Conservation (phyloP, 2,888 invertebrate species). For the Folsomia manolachei region DNA sequence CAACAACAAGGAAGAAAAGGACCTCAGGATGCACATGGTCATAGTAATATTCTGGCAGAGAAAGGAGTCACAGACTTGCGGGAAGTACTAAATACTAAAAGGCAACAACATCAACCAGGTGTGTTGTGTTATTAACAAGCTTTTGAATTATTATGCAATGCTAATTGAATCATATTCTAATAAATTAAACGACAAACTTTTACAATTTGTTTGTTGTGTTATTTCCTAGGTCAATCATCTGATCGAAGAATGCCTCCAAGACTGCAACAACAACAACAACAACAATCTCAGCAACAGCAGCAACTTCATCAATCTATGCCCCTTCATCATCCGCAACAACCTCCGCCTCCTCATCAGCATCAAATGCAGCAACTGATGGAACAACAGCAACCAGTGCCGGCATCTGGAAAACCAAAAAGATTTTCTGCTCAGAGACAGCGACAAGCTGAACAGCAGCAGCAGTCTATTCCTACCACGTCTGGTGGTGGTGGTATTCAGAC, state of each 20-base stretch:
- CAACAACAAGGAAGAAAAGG: neutral
- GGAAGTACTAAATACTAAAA: conserved; percentile 26
- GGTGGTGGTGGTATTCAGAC: conserved; percentile 26
- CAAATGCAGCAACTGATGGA: conserved; percentile 4
- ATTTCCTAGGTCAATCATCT: conserved; percentile 6
- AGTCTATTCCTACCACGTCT: conserved; percentile 12
- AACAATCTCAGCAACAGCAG: conserved; percentile 37
- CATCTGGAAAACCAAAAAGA: conserved; percentile 61
- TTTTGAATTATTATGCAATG: no score
- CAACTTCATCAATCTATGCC: conserved; percentile 47
- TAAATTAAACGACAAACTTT: neutral
- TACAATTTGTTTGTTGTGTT: neutral
- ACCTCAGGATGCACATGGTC: neutral
- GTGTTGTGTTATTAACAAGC: neutral
- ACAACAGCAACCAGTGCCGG: conserved; percentile 46
- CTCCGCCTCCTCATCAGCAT: conserved; percentile 18
- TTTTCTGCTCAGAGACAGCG: conserved; percentile 68
- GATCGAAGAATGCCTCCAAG: conserved; percentile 45
- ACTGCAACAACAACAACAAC: conserved; percentile 31
- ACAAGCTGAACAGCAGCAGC: conserved; percentile 48
- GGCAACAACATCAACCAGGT: conserved; percentile 6
- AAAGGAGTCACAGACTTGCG: conserved; percentile 25
- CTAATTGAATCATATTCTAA: neutral
- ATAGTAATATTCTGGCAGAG: conserved; percentile 9
- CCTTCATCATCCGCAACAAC: conserved; percentile 52